Percentiles rank a stretch among this genome's conserved stretches.
Conservation (phyloP, 2,888 invertebrate species). For the Ichneumon xanthorius region DNA sequence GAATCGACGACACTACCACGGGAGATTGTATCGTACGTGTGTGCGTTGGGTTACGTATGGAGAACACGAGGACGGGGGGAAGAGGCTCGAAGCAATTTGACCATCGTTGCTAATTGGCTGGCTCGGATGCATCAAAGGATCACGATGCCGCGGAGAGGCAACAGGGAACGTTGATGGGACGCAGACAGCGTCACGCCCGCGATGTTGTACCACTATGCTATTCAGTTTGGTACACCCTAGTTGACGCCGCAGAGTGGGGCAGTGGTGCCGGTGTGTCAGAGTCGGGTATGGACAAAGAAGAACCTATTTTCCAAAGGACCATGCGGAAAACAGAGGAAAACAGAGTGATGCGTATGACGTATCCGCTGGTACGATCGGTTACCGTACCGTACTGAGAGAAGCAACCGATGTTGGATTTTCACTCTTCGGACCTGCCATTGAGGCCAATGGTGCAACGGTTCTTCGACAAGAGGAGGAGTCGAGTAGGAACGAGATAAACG, state of each 20-base stretch:
- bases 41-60: background rate
- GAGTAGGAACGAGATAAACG: slow-evolving; percentile 17
- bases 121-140: slow-evolving; percentile 62
- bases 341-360: background rate
- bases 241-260: background rate
- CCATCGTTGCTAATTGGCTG: slow-evolving; percentile 62
- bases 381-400: background rate
- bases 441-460: background rate
- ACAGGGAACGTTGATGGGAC: slow-evolving; percentile 48
- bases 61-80: background rate
- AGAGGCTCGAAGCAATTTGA: slow-evolving; percentile 48
- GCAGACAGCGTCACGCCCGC: slow-evolving; percentile 44
- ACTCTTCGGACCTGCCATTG: slow-evolving; percentile 20
- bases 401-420: slow-evolving; percentile 19
- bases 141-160: slow-evolving; percentile 34
- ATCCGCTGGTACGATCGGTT: background rate
- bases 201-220: background rate
- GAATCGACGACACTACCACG: background rate
- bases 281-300: slow-evolving; percentile 4
- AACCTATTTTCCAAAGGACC: slow-evolving; percentile 4
- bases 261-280: background rate
- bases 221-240: slow-evolving; percentile 1
- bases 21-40: background rate
- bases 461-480: background rate
- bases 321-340: background rate